Percentiles rank a stretch among this genome's conserved stretches.
Evolutionary conservation across 2,797 vertebrate species (phyloP).

Genomic region (Coilia nasus): DNA sequence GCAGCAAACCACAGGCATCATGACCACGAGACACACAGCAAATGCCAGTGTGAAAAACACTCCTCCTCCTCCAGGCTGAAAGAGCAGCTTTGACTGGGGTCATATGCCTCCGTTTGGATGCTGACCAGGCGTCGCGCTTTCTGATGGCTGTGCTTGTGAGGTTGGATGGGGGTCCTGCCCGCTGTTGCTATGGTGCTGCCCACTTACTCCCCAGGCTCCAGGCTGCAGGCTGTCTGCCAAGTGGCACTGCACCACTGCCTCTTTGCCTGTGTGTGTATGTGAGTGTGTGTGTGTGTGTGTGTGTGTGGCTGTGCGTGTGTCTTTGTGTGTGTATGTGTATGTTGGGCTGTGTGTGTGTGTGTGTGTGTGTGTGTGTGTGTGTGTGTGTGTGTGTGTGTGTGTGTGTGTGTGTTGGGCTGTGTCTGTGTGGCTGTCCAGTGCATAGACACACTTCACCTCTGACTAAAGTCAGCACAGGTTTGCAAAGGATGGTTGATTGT

Average conservation of each 20-base stretch:
- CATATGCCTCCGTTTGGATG: background rate
- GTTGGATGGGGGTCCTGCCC: background rate
- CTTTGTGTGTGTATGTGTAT: background rate
- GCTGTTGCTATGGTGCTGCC: background rate
- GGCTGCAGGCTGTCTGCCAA: background rate
- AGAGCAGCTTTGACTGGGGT: slow-evolving; percentile 11
- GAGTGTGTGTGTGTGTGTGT: background rate
- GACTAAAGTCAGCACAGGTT: too few relatives aligned
- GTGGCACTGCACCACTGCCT: background rate
- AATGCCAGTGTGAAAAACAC: background rate
- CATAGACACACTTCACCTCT: too few relatives aligned
- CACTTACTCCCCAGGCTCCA: background rate
- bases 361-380: background rate
- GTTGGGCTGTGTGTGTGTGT: background rate
- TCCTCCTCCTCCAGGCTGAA: background rate
- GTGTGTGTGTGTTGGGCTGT: too few relatives aligned
- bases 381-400: background rate
- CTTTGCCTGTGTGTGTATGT: background rate
- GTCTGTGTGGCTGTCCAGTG: too few relatives aligned
- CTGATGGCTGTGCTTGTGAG: background rate
- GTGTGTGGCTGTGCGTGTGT: background rate
- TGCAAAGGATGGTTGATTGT: too few relatives aligned
- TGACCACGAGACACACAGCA: background rate
- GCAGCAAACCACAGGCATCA: background rate
- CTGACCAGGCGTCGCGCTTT: background rate